These are phyloP conservation scores for Rhadinocentrus ornatus DNA, from an alignment of 2,797 vertebrate species.

Conservation along the genomic window DNA sequence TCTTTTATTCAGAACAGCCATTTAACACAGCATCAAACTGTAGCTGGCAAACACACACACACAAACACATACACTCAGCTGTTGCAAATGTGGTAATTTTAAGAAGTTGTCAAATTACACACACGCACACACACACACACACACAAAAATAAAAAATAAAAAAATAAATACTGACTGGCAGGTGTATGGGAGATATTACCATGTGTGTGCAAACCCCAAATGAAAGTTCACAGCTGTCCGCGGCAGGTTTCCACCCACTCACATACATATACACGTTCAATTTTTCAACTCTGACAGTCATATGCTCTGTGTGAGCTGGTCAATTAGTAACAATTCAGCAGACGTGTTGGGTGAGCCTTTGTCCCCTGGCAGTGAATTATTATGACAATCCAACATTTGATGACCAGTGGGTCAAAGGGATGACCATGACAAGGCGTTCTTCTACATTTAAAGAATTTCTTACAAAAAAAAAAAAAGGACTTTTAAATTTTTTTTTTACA, in stretches of 20 bases:
- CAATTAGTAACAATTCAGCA: slow-evolving; percentile 48
- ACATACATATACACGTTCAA: not conserved
- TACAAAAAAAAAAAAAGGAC: not conserved
- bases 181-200: slow-evolving; percentile 8
- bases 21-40: slow-evolving; percentile 56
- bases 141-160: too few relatives aligned
- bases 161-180: slow-evolving; percentile 1
- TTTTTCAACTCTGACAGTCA: slow-evolving; percentile 12
- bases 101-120: slow-evolving; percentile 34
- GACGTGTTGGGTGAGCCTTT: slow-evolving; percentile 28
- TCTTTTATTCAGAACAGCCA: slow-evolving; percentile 61
- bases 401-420: not conserved
- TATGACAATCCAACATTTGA: slow-evolving; percentile 4
- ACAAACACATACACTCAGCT: slow-evolving; percentile 35
- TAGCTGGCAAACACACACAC: slow-evolving; percentile 16
- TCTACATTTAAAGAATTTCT: not conserved
- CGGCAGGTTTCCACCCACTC: not conserved
- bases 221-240: not conserved
- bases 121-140: slow-evolving; percentile 2
- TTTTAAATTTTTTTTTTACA: slow-evolving; percentile 13
- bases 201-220: slow-evolving; percentile 8
- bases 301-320: slow-evolving; percentile 26
- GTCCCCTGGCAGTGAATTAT: slow-evolving; percentile 36
- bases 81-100: slow-evolving; percentile 27
- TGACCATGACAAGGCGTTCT: not conserved